Evolutionary conservation across 2,113 vertebrate genomes (phyloP), one percentile per base, ranked within the genome.

Genomic region (Agapornis roseicollis): DNA sequence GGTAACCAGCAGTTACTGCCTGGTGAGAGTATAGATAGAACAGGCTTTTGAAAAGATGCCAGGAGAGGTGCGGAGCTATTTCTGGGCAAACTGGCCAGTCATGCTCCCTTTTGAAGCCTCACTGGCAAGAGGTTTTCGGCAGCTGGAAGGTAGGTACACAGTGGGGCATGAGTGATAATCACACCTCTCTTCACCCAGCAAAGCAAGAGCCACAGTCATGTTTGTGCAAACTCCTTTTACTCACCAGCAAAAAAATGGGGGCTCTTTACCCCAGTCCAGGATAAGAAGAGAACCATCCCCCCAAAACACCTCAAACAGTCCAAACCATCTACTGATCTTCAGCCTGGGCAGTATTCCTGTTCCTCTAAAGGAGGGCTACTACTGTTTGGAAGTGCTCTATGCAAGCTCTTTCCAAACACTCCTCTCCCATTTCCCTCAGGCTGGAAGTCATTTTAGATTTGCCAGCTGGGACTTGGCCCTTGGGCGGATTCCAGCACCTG

Each of bases 401-500:
- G 11, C 42, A 81, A 71, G 20, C 61, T 84, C 80, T 95, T 94
- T 93, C 83, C 79, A 91, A 91, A 90, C 35, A 87, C 27, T 84
- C 50, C 31, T 69, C 61, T 91, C 58, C 63, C 33, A 5, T 90
- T 92, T 92, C 86, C 35, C 80, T 90, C 71, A 52, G 44, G 29
- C 77, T 13, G 4, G 80, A 89, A 92, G 80, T 89, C 23, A 90
- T 86, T 97, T 90, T 35, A 93, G 80, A 56, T 90, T 81, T 96
- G 91, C 84, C 95, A 96, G 91, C 95, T 96, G 93, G 94, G 89
- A 78, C 94, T 88, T 2, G 0, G 84, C 84, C 91, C 83, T 65
- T 95, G 96, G 95, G 89, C 77, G 44, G 56, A 56, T 90, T 95
- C 89, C 91, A 96, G 84, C 91, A 92, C 64, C 77, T 71, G 84